Base-by-base conservation (phyloP, 2,113 vertebrate species). In the Salvelinus alpinus region DNA sequence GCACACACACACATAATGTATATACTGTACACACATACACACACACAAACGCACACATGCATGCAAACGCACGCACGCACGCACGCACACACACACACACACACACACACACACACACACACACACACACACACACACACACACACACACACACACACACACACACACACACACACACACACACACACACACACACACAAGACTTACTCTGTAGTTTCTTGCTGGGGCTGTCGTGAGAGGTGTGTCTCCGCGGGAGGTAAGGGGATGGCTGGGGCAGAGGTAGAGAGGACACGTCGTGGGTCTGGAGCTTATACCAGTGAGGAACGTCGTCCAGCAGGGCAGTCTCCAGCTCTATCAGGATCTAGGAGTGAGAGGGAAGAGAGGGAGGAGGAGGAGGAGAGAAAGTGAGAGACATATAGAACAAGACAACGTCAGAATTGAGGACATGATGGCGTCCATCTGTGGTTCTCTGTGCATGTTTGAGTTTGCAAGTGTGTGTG, bases 301-400 rank as follows among this genome's bases (percentile, higher is more conserved):
- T 95, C 91, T 99, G 98, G 78, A 99, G 94, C 88, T 98, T 99
- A 86, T 98, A 99, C 98, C 97, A 99, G 80, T 99, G 98, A 59
- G 98, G 95, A 74, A 95, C 94, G 91, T 99, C 98, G 38, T 99
- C 98, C 84, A 99, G 88, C 86, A 98, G 92, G 2, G 98, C 97
- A 11, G 97, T 99, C 89, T 98, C 97, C 91, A 99, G 76, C 91
- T 99, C 97, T 83, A 99, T 99, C 77, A 98, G 95, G 88, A 99
- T 98, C 97, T 99, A 88, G 65, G 38, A 59, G 14, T 57, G 29
- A 27, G 3, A 7, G 70, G 38, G 38, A 75, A 7, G 78, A 29
- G 72, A 7, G 24, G 16, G 5, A 31, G 24, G 31, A 70, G 20
- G 51, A 60, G 20, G 16, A 5, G 12, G 12, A 8, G 9, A 47